Evolutionary conservation across 2,797 vertebrate genomes (phyloP).

Genomic region (Epinephelus malabaricus): DNA sequence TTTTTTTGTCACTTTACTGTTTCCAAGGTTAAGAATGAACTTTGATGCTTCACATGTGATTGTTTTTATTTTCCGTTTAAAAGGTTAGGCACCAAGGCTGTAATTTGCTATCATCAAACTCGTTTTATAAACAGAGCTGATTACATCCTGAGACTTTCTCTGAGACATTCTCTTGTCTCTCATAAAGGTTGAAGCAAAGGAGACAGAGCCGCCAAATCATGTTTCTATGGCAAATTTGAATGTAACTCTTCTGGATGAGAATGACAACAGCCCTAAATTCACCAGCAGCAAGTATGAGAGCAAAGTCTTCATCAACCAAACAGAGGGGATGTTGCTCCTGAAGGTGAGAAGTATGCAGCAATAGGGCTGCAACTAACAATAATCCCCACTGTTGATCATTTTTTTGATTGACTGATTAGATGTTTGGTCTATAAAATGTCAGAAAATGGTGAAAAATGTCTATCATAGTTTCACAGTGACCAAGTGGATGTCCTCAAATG

Average conservation of each 20-base stretch:
- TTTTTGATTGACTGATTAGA: neutral
- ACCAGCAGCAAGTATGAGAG: constrained; percentile 5
- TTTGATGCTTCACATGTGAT: neutral
- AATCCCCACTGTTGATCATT: no score
- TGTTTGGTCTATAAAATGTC: no score
- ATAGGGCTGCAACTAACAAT: no score
- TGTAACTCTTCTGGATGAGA: constrained; percentile 11
- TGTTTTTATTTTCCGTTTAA: neutral
- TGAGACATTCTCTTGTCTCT: neutral
- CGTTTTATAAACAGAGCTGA: neutral
- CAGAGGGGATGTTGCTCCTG: constrained; percentile 3
- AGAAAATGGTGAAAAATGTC: no score
- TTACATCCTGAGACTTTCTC: neutral
- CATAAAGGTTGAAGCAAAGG: neutral
- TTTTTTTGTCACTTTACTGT: neutral
- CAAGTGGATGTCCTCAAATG: no score
- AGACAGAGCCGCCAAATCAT: neutral
- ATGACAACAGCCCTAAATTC: constrained; percentile 13
- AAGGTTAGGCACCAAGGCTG: neutral
- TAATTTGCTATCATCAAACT: neutral
- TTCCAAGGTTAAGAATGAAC: neutral
- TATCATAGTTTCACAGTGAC: no score
- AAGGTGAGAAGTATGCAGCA: neutral
- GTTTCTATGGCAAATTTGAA: neutral
- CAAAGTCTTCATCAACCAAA: constrained; percentile 8